Evolutionary conservation across 92 coral and sea anemone genomes (phyloP), one percentile per base, ranked within the genome.

Genomic region (Blastomussa wellsi): DNA sequence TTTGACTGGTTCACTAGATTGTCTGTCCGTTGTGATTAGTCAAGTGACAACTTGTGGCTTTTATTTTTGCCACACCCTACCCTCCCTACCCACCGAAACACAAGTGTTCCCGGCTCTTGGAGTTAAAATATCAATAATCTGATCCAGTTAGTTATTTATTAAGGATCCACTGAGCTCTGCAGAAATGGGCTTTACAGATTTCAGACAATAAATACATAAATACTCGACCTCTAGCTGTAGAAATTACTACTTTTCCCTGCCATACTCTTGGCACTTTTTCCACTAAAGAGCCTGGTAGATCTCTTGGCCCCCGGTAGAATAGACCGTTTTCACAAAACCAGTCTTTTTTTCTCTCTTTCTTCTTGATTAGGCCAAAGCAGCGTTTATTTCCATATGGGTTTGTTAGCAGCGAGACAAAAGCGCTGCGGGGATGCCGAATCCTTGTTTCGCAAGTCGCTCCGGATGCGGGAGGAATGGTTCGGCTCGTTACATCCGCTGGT

Each of bases 401-500:
- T 96, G 82, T 87, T 89, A 26, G 93, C 99, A 9, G 84, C 90
- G 81, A 88, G 86, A 57, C 97, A 95, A 28, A 86, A 83, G 66
- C 97, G 91, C 22, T 84, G 84, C 71, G 85, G 84, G 36, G 95
- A 95, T 17, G 98, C 99, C 0, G 94, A 90, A 76, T 70, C 81
- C 19, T 57, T 89, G n/a, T 86, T 95, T 31, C 90, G 79, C 76
- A 95, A 83, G 67, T 95, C 99, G 6, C 81, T 96, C 15, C 79
- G 51, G 89, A 93, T 91, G 92, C 90, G 94, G 82, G 91, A 88
- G 76, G 82, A 85, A 81, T 96, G 99, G 99, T 93, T 82, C 78
- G 99, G 99, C 17, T 87, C 87, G 12, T 93, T 97, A 10, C 98
- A 96, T 79, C 99, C 97, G 28, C 51, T 83, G 81, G 93, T 96